Evolutionary conservation across 1,140 invertebrate genomes (phyloP), one percentile per base, ranked within the genome.

Genomic region (Babylonia areolata): DNA sequence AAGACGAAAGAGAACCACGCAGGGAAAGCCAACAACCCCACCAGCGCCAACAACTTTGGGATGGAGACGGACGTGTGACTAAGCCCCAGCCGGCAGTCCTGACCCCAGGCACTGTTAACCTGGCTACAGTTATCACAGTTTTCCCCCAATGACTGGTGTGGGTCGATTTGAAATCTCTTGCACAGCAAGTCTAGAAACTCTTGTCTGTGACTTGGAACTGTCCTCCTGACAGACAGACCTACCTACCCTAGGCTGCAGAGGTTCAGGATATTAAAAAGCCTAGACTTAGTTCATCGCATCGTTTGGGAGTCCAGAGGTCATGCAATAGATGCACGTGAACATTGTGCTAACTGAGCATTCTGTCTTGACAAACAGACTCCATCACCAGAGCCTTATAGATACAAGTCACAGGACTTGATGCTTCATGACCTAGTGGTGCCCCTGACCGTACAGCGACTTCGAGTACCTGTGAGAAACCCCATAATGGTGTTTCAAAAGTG

Each of bases 51-150:
- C 94, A 96, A 97, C 94, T 97, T 97, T 94, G 97, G 97, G 94
- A 97, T 98, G 95, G 98, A 99, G 95, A 99, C 98, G 95, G 98
- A 99, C 96, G 98, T 99, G 96, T 99, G 97, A 99, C 58, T 64
- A 64, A 64, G 15, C n/a, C n/a, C n/a, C n/a, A n/a, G n/a, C n/a
- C n/a, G n/a, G n/a, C 33, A 20, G 33, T n/a, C n/a, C n/a, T n/a
- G n/a, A n/a, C n/a, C n/a, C n/a, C n/a, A n/a, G n/a, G n/a, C n/a
- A n/a, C n/a, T n/a, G n/a, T n/a, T n/a, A n/a, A n/a, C n/a, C n/a
- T n/a, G n/a, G n/a, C n/a, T n/a, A n/a, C n/a, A n/a, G n/a, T n/a
- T n/a, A n/a, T n/a, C n/a, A n/a, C n/a, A n/a, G n/a, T n/a, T n/a
- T n/a, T n/a, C n/a, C n/a, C 2, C 46, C 17, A 17, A 23, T 58